Base-by-base conservation (phyloP, 2,797 vertebrate species). In the Mormyrops attenuatus region DNA sequence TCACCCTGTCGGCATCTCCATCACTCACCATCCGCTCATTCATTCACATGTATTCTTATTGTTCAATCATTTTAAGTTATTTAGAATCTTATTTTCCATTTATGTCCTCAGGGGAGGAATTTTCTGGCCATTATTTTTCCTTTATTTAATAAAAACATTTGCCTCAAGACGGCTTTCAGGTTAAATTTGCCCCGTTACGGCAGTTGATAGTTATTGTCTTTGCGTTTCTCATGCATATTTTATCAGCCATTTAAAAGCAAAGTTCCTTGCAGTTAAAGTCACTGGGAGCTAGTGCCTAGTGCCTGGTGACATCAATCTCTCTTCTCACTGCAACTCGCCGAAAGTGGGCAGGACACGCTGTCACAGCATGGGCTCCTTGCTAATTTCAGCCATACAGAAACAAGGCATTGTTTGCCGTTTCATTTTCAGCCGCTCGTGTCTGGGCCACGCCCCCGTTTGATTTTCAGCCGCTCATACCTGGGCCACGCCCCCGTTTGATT, bases 171-270 rank as follows among this genome's bases (percentile, higher is more conserved):
- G 53, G 38, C 82, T 85, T 85, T 85, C 88, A 55, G 88, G 69
- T 49, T 50, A 88, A 80, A 57, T 92, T 92, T 92, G 91, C 90
- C 93, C 89, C 90, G 88, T 93, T 93, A 91, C 93, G 93, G 94
- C 92, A 93, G 93, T 94, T 95, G 94, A 94, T 95, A 94, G 94
- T 95, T 95, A 95, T 95, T 94, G 94, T 95, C 94, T 95, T 92
- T 91, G 93, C 93, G 92, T 95, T 93, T 91, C 94, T 94, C 94
- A 94, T 95, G 94, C 95, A 95, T 96, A 94, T 95, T 95, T 94
- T 94, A 96, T 96, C 93, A 94, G 93, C 91, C 92, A 89, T 95
- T 95, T 94, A 95, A 94, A 95, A 94, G 94, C 92, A 90, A 92
- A 95, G 94, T 93, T 95, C 93, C 94, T 93, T 92, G 93, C 94